These are phyloP conservation scores for Agonopterix heracliana DNA, from an alignment of 2,888 invertebrate genomes.

Conservation along the genomic window DNA sequence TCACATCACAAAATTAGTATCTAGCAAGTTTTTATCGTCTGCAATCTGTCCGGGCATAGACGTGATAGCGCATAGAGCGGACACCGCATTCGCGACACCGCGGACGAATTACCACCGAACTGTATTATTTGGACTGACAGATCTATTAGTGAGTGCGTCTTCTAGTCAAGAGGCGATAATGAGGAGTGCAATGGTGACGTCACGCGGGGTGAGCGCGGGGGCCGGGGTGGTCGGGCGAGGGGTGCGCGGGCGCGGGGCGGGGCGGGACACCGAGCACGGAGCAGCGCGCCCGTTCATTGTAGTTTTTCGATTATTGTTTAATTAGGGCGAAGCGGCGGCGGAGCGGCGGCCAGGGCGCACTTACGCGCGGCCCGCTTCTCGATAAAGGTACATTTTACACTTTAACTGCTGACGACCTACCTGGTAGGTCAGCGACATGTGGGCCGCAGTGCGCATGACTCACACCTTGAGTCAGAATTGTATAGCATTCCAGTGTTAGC, in stretches of 20 bases:
- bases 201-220: conserved; percentile 30
- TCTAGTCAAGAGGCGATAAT: conserved; percentile 67
- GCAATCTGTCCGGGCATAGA: not conserved
- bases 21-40: not conserved
- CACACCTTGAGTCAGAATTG: too few species aligned
- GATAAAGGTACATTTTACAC: not conserved
- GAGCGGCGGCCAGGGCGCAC: conserved; percentile 64
- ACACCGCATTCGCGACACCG: conserved; percentile 1
- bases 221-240: conserved; percentile 31
- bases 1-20: not conserved
- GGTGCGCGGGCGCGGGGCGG: conserved; percentile 22
- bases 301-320: conserved; percentile 77
- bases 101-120: not conserved
- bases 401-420: too few species aligned
- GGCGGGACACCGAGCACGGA: conserved; percentile 58
- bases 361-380: conserved; percentile 49
- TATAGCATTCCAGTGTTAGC: too few species aligned
- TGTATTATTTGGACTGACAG: conserved; percentile 42
- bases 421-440: too few species aligned
- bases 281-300: conserved; percentile 74
- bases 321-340: conserved; percentile 77
- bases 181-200: conserved; percentile 72
- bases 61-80: not conserved
- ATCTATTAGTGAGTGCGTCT: conserved; percentile 55
- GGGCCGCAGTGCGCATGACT: too few species aligned